Evolutionary conservation across 1,140 invertebrate genomes (phyloP).

Genomic region (Nixonia krombeini): DNA sequence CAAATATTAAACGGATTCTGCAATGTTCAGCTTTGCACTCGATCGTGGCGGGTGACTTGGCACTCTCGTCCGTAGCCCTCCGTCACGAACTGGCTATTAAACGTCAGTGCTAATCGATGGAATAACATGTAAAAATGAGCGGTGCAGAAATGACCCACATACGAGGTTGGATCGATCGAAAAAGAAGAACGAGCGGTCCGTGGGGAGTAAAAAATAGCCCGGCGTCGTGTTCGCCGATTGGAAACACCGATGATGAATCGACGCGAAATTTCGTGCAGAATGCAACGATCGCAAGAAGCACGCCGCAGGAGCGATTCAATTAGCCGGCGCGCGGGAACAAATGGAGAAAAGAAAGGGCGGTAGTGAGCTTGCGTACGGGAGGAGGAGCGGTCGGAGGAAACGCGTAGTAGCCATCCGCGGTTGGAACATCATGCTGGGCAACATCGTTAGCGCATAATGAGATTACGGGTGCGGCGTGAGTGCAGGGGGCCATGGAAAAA

Average conservation of each 20-base stretch:
- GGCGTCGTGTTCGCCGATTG: neutral
- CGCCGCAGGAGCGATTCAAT: slow-evolving; percentile 15
- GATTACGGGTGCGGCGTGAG: slow-evolving; percentile 47
- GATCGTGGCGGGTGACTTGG: no score
- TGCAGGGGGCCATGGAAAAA: slow-evolving; percentile 22
- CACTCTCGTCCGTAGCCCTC: no score
- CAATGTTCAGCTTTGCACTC: no score
- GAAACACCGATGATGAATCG: slow-evolving; percentile 10
- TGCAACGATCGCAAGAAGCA: slow-evolving; percentile 1
- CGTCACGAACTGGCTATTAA: no score
- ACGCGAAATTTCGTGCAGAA: neutral
- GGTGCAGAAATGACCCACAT: no score
- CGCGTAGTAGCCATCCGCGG: slow-evolving; percentile 18
- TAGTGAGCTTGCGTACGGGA: slow-evolving; percentile 5
- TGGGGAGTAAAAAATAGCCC: neutral
- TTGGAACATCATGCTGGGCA: slow-evolving; percentile 51
- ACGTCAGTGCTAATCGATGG: no score
- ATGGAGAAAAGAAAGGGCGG: slow-evolving; percentile 12
- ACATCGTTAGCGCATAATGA: slow-evolving; percentile 58
- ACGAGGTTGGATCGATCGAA: no score
- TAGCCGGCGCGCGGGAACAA: slow-evolving; percentile 14
- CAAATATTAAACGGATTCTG: no score
- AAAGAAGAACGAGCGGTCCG: neutral
- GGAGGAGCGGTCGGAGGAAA: slow-evolving; percentile 1
- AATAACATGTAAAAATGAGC: no score